Conservation (phyloP, 2,797 vertebrate genomes). For the Chaenodraco wilsoni region DNA sequence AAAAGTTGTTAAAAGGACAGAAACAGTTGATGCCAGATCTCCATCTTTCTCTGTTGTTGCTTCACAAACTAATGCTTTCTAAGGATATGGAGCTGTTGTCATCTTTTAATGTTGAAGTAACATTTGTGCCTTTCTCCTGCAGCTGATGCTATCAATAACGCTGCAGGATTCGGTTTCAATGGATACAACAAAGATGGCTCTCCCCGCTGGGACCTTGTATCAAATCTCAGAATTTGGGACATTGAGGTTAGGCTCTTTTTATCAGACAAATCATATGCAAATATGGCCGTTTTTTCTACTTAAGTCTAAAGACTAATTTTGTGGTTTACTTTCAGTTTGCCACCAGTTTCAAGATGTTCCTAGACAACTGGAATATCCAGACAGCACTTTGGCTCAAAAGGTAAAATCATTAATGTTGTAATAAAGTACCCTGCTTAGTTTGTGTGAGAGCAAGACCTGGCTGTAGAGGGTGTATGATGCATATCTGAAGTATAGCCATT, state of each 20-base stretch:
- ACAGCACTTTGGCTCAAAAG: constrained; percentile 98
- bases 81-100: constrained; percentile 1
- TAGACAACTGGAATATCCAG: constrained; percentile 99
- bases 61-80: constrained; percentile 15
- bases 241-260: constrained; percentile 88
- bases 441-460: not conserved
- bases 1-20: constrained; percentile 17
- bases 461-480: not conserved
- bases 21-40: constrained; percentile 14
- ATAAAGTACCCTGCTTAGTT: not conserved
- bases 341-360: constrained; percentile 98
- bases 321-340: constrained; percentile 86
- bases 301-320: constrained; percentile 20
- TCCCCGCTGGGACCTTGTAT: constrained; percentile 93
- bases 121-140: constrained; percentile 41
- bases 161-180: constrained; percentile 97
- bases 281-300: not conserved
- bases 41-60: constrained; percentile 39
- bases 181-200: constrained; percentile 93
- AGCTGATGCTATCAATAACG: constrained; percentile 99
- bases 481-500: not conserved
- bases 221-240: constrained; percentile 94
- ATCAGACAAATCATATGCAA: not conserved
- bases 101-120: constrained; percentile 13
- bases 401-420: constrained; percentile 56